A percentile compares a stretch with the other conserved stretches of the same genome.
Evolutionary conservation across 2,888 invertebrate species (phyloP).

Genomic region (Pilophorus perplexus): DNA sequence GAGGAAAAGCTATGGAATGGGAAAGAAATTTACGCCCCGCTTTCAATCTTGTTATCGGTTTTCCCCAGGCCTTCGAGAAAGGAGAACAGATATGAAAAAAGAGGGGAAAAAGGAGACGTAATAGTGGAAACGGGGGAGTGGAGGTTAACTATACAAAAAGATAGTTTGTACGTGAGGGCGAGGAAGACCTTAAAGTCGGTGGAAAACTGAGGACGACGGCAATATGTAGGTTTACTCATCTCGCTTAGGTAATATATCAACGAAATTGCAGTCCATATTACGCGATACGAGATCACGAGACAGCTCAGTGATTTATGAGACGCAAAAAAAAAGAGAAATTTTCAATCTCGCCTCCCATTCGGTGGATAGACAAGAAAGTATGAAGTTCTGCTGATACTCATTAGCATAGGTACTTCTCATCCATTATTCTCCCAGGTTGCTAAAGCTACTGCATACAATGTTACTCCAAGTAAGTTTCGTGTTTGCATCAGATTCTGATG

Average conservation of each 20-base stretch:
- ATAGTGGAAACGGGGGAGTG: background rate
- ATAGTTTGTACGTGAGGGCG: background rate
- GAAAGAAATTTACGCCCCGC: background rate
- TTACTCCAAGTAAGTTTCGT: no score
- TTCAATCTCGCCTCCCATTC: conserved; percentile 29
- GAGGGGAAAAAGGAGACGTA: background rate
- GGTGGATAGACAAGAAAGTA: no score
- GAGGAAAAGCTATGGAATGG: background rate
- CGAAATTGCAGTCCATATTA: conserved; percentile 27
- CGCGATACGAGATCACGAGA: conserved; percentile 30
- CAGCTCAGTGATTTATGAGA: conserved; percentile 28
- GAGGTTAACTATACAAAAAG: background rate
- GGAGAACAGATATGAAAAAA: background rate
- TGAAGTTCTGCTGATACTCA: no score
- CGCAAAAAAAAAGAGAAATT: conserved; percentile 23
- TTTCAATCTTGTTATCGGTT: background rate
- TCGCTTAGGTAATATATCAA: conserved; percentile 32
- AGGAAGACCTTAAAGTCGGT: conserved; percentile 5
- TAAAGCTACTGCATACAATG: no score
- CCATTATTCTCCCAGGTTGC: no score
- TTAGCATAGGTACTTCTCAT: no score
- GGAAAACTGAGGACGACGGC: conserved; percentile 25
- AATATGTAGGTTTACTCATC: conserved; percentile 17
- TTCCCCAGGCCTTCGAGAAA: background rate
- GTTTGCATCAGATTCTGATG: no score